Evolutionary conservation across 2,113 vertebrate genomes (phyloP).

Genomic region (Saimiri boliviensis): DNA sequence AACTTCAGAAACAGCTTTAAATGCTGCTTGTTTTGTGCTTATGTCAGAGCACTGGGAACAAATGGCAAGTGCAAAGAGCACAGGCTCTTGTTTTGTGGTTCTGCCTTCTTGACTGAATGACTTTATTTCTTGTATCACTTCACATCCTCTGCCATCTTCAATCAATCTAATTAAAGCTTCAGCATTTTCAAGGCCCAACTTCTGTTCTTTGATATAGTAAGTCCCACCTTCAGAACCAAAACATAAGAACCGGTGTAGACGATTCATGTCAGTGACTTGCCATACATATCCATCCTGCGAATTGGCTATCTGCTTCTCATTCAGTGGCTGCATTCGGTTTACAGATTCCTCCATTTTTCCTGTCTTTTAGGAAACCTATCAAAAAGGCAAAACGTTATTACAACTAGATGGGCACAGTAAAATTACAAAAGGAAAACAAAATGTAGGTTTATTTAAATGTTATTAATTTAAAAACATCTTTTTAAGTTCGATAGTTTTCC

Average conservation of each 20-base stretch:
- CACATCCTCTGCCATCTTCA: conserved; percentile 90
- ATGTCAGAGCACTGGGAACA: conserved; percentile 93
- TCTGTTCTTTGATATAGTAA: conserved; percentile 88
- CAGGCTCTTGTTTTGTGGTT: conserved; percentile 85
- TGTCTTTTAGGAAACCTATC: conserved; percentile 48
- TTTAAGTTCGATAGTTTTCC: neutral
- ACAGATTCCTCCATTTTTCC: conserved; percentile 75
- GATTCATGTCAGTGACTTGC: conserved; percentile 86
- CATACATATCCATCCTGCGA: conserved; percentile 76
- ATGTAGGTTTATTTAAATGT: neutral
- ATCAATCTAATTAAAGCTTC: conserved; percentile 89
- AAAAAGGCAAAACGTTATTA: conserved; percentile 29
- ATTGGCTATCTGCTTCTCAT: conserved; percentile 79
- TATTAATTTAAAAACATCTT: conserved; percentile 26
- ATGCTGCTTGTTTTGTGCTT: conserved; percentile 92
- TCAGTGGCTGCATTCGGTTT: conserved; percentile 58
- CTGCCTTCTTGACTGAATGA: conserved; percentile 87
- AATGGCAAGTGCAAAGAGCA: conserved; percentile 92
- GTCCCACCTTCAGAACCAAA: conserved; percentile 91
- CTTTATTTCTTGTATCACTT: conserved; percentile 93
- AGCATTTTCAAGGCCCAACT: conserved; percentile 83
- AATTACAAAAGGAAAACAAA: neutral
- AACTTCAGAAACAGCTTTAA: conserved; percentile 91
- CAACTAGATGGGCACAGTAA: neutral
- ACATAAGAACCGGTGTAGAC: conserved; percentile 92